These are phyloP conservation scores for Ctena decussata DNA, from an alignment of 2,888 invertebrate species.

Conservation along the genomic window DNA sequence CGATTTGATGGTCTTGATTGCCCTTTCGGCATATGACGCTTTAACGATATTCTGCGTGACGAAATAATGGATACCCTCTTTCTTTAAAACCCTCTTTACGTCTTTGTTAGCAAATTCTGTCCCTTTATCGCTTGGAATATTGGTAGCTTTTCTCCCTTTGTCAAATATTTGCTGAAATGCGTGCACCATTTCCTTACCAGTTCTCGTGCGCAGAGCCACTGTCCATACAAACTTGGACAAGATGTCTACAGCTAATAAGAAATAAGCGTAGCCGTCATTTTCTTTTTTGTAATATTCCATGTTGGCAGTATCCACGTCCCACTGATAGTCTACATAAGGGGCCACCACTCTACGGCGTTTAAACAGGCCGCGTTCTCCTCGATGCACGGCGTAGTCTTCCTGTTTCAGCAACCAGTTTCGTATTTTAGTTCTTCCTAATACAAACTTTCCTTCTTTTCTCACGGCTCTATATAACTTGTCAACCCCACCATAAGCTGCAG, in stretches of 20 bases:
- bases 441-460: conserved; percentile 38
- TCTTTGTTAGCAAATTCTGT: conserved; percentile 42
- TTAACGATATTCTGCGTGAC: conserved; percentile 48
- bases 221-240: conserved; percentile 42
- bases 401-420: conserved; percentile 43
- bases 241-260: conserved; percentile 38
- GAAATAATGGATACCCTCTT: conserved; percentile 30
- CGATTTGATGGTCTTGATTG: conserved; percentile 52
- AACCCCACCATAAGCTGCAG: conserved; percentile 30
- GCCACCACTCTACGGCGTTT: conserved; percentile 33
- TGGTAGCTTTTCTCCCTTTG: conserved; percentile 13
- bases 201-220: conserved; percentile 26
- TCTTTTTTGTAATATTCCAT: conserved; percentile 44
- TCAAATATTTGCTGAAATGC: conserved; percentile 33
- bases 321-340: conserved; percentile 53
- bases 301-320: too few species aligned
- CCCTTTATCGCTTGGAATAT: conserved; percentile 33
- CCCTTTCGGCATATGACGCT: conserved; percentile 49
- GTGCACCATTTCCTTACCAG: conserved; percentile 41
- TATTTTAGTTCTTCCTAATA: conserved; percentile 15
- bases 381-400: conserved; percentile 47
- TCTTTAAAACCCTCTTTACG: conserved; percentile 26
- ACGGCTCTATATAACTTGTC: conserved; percentile 46
- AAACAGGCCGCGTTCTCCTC: conserved; percentile 38
- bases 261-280: conserved; percentile 46